phyloP scores from a whole-genome alignment of 2,797 vertebrate genomes.

The Mareca strepera region DNA sequence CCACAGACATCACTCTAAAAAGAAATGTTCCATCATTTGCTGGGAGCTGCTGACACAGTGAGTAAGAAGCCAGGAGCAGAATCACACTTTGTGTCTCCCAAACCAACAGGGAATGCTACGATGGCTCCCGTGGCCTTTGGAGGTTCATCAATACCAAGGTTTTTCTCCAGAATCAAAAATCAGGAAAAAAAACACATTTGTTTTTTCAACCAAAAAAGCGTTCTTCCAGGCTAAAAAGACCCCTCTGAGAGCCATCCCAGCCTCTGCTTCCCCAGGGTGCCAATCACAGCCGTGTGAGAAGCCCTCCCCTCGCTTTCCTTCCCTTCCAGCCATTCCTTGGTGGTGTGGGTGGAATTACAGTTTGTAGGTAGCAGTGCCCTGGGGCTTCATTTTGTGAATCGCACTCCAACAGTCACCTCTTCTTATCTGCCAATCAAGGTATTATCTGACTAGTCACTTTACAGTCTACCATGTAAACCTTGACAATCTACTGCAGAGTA shows the following conservation, averaged over 20 bases:
- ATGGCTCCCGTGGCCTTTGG: neutral
- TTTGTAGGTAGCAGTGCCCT: neutral
- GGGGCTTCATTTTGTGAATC: neutral
- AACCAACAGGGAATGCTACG: neutral
- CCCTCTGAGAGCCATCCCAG: neutral
- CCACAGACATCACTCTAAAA: neutral
- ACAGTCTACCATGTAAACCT: neutral
- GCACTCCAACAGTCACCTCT: slow-evolving; percentile 20
- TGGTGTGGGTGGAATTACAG: slow-evolving; percentile 32
- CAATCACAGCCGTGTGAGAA: neutral
- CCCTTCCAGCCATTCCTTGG: neutral
- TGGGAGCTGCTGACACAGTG: neutral
- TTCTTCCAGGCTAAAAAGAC: neutral
- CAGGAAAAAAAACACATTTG: too few relatives aligned
- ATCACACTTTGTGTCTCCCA: neutral
- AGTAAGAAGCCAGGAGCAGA: neutral
- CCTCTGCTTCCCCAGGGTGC: neutral
- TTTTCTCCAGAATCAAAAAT: neutral
- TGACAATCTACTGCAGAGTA: neutral
- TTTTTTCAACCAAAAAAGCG: neutral
- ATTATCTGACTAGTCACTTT: slow-evolving; percentile 22
- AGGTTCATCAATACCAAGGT: neutral
- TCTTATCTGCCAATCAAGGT: slow-evolving; percentile 48
- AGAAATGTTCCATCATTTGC: neutral
- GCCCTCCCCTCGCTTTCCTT: neutral